Conservation (phyloP, 2,113 vertebrate genomes). For the Hyperopisus bebe region DNA sequence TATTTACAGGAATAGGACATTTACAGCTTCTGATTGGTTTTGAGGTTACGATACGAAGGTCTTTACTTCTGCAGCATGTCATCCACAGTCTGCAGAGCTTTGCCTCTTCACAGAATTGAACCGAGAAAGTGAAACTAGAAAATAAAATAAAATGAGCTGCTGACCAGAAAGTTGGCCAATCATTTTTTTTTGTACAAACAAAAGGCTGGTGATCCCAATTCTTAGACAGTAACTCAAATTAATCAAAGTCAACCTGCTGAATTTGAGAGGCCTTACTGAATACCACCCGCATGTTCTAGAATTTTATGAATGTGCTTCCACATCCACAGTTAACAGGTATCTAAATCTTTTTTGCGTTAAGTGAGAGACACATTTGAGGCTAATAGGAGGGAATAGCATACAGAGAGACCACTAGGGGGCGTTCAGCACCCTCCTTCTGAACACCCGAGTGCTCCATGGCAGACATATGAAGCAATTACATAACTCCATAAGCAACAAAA, state of each 20-base stretch:
- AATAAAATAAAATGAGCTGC: background rate
- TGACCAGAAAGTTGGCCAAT: background rate
- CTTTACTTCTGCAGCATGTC: background rate
- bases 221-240: background rate
- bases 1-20: background rate
- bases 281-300: background rate
- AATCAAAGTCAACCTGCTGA: background rate
- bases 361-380: background rate
- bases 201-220: background rate
- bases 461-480: background rate
- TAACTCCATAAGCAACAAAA: background rate
- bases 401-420: background rate
- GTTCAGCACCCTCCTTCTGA: background rate
- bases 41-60: background rate
- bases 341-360: background rate
- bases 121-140: background rate
- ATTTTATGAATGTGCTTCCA: background rate
- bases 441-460: background rate
- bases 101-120: background rate
- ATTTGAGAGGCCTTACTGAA: background rate
- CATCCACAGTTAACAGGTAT: background rate
- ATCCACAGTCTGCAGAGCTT: background rate
- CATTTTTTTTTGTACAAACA: background rate
- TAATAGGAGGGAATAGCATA: background rate
- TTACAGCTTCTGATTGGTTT: background rate